phyloP scores from a whole-genome alignment of 2,888 invertebrate genomes.

The Temnothorax ravouxi region DNA sequence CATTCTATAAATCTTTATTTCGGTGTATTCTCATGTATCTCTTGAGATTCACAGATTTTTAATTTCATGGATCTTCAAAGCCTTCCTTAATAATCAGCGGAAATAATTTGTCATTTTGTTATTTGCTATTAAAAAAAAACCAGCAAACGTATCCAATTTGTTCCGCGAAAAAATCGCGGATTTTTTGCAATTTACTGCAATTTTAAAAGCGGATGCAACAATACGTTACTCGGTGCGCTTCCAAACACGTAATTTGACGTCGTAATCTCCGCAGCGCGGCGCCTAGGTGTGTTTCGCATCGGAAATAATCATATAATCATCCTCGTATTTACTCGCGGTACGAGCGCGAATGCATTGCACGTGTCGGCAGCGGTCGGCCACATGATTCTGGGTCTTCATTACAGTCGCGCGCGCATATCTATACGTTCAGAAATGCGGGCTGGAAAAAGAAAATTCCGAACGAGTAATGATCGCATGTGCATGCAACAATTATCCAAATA shows the following conservation, averaged over 20 bases:
- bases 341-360: conserved; percentile 40
- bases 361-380: neutral
- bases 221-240: neutral
- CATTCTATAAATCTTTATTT: neutral
- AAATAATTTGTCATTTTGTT: neutral
- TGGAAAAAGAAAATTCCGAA: neutral
- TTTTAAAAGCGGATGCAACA: neutral
- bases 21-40: neutral
- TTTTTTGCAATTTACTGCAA: neutral
- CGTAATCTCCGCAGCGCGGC: neutral
- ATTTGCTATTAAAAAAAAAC: neutral
- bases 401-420: neutral
- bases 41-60: neutral
- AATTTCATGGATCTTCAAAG: neutral
- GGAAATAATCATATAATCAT: conserved; percentile 22
- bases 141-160: neutral
- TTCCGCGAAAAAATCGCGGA: neutral
- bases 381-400: conserved; percentile 15
- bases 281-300: conserved; percentile 20
- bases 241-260: neutral
- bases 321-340: conserved; percentile 27
- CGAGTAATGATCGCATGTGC: neutral
- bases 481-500: neutral
- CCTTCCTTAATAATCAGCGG: neutral
- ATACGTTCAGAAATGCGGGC: conserved; percentile 13